These are phyloP conservation scores for Maccullochella peelii DNA, from an alignment of 2,113 vertebrate species.

Conservation along the genomic window DNA sequence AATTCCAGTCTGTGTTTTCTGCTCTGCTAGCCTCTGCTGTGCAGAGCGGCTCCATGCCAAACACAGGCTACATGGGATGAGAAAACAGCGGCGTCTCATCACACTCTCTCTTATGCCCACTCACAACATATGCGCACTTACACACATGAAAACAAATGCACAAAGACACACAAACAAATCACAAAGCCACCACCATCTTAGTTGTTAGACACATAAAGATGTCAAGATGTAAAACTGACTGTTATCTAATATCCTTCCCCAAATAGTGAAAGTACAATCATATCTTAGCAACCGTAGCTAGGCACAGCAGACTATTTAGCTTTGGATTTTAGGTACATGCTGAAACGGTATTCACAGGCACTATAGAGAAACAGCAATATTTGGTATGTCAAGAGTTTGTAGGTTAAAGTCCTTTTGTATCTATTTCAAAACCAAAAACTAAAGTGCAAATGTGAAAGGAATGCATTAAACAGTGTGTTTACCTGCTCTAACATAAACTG, in stretches of 20 bases:
- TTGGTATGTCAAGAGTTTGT: not conserved
- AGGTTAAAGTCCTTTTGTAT: not conserved
- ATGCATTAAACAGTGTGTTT: not conserved
- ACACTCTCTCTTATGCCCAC: constrained; percentile 7
- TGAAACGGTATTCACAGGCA: not conserved
- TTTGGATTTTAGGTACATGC: not conserved
- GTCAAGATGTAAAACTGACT: constrained; percentile 20
- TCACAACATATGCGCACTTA: not conserved
- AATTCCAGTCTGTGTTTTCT: constrained; percentile 68
- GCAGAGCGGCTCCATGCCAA: constrained; percentile 82
- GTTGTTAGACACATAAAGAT: constrained; percentile 11
- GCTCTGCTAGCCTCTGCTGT: constrained; percentile 77
- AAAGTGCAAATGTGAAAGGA: not conserved
- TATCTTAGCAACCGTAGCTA: not conserved
- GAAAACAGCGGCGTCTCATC: constrained; percentile 46
- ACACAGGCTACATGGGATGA: constrained; percentile 50
- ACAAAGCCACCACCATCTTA: not conserved
- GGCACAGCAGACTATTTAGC: not conserved
- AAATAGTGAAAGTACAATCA: not conserved
- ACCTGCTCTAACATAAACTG: not conserved
- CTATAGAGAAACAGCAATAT: not conserved
- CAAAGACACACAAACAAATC: constrained; percentile 3
- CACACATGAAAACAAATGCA: constrained; percentile 4
- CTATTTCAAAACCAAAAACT: not conserved
- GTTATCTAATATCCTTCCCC: not conserved